phyloP scores from a whole-genome alignment of 2,888 invertebrate genomes.

The Ceriagrion tenellum region DNA sequence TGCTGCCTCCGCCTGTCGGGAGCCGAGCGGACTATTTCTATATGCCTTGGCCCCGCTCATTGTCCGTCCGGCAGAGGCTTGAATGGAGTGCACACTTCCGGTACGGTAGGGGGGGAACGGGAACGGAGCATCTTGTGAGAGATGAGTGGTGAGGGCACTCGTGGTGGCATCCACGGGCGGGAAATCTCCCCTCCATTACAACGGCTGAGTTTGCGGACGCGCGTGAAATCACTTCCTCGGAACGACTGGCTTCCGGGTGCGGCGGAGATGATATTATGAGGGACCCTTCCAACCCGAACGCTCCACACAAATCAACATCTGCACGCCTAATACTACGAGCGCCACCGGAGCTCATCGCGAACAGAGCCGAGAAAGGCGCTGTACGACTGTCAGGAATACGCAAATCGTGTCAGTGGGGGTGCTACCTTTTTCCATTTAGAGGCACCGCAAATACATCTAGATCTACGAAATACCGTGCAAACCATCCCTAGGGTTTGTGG shows the following conservation, averaged over 20 bases:
- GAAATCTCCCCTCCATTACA: slow-evolving; percentile 6
- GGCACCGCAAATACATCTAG: no score
- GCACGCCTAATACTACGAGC: not conserved
- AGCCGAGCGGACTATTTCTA: not conserved
- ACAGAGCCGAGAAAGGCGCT: not conserved
- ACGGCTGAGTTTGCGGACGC: not conserved
- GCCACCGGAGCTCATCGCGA: not conserved
- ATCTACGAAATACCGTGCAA: no score
- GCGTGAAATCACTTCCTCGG: slow-evolving; percentile 31
- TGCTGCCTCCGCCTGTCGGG: slow-evolving; percentile 27
- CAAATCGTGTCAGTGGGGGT: no score
- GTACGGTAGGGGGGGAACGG: not conserved
- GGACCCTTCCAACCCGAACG: not conserved
- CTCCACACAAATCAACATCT: not conserved
- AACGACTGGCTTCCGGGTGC: slow-evolving; percentile 11
- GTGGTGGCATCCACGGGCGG: not conserved
- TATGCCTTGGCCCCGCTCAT: not conserved
- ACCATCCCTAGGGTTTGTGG: no score
- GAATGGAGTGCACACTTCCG: slow-evolving; percentile 29
- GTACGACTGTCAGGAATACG: no score
- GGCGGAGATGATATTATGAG: not conserved
- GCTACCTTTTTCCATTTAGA: no score
- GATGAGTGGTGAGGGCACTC: not conserved
- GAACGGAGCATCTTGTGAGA: slow-evolving; percentile 14
- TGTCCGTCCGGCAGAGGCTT: not conserved